phyloP scores from a whole-genome alignment of 2,888 invertebrate species.

The Lepidochitona cinerea region DNA sequence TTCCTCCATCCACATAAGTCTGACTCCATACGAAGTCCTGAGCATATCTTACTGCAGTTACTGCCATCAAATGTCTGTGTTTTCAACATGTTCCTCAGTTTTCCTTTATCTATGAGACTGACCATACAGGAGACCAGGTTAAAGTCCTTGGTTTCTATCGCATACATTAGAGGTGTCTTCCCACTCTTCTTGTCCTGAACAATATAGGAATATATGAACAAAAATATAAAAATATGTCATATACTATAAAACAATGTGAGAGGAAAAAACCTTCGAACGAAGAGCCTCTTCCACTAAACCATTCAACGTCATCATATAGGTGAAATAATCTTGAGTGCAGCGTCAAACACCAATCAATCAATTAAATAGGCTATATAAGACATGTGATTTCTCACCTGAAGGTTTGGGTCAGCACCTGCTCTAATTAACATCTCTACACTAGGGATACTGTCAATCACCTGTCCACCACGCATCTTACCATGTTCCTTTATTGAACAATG shows the following conservation, averaged over 20 bases:
- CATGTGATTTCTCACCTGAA: conserved; percentile 42
- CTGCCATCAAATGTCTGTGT: conserved; percentile 57
- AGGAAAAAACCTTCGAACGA: neutral
- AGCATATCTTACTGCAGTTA: conserved; percentile 51
- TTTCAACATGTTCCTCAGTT: conserved; percentile 45
- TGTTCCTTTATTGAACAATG: conserved; percentile 58
- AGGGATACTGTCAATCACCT: conserved; percentile 42
- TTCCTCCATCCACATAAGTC: conserved; percentile 41
- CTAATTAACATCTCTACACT: conserved; percentile 50
- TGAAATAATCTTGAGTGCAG: too few relatives aligned
- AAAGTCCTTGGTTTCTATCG: conserved; percentile 51
- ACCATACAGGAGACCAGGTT: conserved; percentile 48
- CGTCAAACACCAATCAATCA: too few relatives aligned
- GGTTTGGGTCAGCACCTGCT: conserved; percentile 55
- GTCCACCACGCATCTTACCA: conserved; percentile 33
- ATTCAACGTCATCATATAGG: neutral
- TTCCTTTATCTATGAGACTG: conserved; percentile 41
- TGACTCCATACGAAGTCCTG: conserved; percentile 45
- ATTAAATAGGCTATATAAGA: too few relatives aligned
- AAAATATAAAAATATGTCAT: neutral
- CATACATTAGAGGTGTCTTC: conserved; percentile 62
- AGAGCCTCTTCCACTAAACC: neutral
- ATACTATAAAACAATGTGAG: neutral
- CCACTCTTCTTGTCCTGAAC: conserved; percentile 39
- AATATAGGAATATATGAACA: neutral